Evolutionary conservation across 2,797 vertebrate species (phyloP), one percentile per base, ranked within the genome.

Genomic region (Echeneis naucrates): DNA sequence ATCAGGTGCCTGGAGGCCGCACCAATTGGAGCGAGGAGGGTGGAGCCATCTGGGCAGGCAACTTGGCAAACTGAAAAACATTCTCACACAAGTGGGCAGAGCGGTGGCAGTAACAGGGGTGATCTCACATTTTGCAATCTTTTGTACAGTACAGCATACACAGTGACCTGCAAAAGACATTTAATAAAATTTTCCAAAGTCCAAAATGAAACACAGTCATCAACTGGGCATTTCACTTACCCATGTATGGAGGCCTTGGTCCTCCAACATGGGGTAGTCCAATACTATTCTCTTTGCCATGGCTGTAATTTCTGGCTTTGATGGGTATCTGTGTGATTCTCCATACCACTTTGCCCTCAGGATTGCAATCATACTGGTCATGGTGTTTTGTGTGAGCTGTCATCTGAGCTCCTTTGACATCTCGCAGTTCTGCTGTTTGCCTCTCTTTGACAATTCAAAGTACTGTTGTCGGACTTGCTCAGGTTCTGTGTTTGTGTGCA

Each of bases 261-360:
- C 85, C 70, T 85, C 85, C 11, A 84, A 66, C 82, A 85, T 82
- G 51, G 76, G 79, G 60, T 78, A 84, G 61, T 78, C 78, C 48
- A 12, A 59, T 32, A 82, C 71, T 51, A 81, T 81, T 62, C 23
- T 83, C 50, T 83, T 33, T 33, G 32, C 32, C 6, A 33, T 77
- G 19, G 72, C 81, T 70, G 69, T 84, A n/a, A n/a, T n/a, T n/a
- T n/a, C n/a, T n/a, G n/a, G n/a, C n/a, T n/a, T n/a, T n/a, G n/a
- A n/a, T n/a, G 57, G 72, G 71, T 78, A 84, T 74, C 60, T 73
- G 19, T 73, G 8, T 19, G 65, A 78, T 32, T 75, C 53, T n/a
- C 78, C 63, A 69, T 72, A 59, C 74, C 32, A 32, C 32, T 33
- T 80, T 64, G 61, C 24, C 33, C 33, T 51, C 70, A 78, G 37